Evolutionary conservation across 2,888 invertebrate genomes (phyloP), one percentile per base, ranked within the genome.

Genomic region (Ophioninae sp.): DNA sequence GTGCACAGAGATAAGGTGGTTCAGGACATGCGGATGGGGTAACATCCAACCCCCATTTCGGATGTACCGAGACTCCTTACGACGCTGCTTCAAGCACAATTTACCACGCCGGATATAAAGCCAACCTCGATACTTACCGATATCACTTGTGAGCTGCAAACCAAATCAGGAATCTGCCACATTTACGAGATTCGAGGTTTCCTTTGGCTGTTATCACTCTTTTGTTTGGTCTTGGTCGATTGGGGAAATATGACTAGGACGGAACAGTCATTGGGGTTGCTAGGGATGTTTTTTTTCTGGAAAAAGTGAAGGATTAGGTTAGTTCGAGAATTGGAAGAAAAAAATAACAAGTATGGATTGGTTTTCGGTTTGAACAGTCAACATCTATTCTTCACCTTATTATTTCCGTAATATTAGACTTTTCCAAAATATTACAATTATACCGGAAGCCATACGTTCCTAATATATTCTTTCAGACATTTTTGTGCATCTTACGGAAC

Each of bases 1-100:
- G 91, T 91, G 91, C 92, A 91, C 91, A 89, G 88, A 92, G 92
- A 92, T 92, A 92, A 92, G 91, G 87, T 79, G 64, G 64, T 82
- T 61, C 76, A 73, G 44, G 79, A 59, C 73, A 86, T 88, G 87
- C 88, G 79, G 69, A 68, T 77, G 64, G 61, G 69, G 61, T 75
- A 61, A 72, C 61, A 44, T 30, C 39, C 30, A 30, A 30, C 79
- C 41, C 64, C 68, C 79, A 64, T 56, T 67, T 41, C 37, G 7
- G 68, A 50, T 87, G 88, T 89, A 89, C 50, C 39, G 37, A 89
- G 50, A 50, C 91, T 89, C 91, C 92, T 92, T 91, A 91, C 87
- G 88, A 59, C 64, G 89, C 87, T 88, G 88, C 88, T 89, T 89
- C 88, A 88, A 87, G 91, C 90, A 89, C 87, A 88, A 89, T 90